Base-by-base conservation (phyloP, 37 sponge, comb jelly and placozoan species). In the Theonella swinhoei region DNA sequence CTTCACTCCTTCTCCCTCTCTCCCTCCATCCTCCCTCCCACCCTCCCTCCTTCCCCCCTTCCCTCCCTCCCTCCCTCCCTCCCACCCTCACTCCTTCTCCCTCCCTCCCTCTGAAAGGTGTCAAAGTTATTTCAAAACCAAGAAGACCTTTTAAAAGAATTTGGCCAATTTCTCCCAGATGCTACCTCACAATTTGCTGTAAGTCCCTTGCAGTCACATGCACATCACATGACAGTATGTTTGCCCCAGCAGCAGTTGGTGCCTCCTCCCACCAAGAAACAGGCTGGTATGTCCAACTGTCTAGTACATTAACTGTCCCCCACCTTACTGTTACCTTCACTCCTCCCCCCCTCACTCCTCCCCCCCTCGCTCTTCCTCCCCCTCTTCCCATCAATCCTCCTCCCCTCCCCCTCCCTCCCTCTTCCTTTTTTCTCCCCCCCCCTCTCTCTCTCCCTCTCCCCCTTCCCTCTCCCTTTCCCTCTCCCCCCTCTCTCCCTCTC, bases 161-260 rank as follows among this genome's bases (percentile, higher is more conserved):
- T 97, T 79, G 89, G 95, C 17, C 95, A 97, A 83, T 97, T 97
- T 68, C 85, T 97, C 11, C 98, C 98, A 24, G 98, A 97, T 26
- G 91, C 89, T 38, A 92, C 89, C 4, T 81, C 93, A 30, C 36
- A 62, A 28, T 25, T 60, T 0, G 24, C 64, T 30, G 67, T n/a
- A n/a, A 5, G 11, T 30, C 8, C 26, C n/a, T 23, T 66, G 26
- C 31, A 30, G 31, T 30, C 19, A 59, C 20, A 19, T 8, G 26
- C 26, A 8, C 68, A 67, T 8, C 25, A 14, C 19, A 22, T 22
- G 19, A 59, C 61, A 30, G 31, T 11, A 28, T 42, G 8, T 26
- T 76, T 26, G n/a, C n/a, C n/a, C n/a, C n/a, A n/a, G n/a, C n/a
- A n/a, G n/a, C n/a, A n/a, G n/a, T n/a, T n/a, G n/a, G n/a, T n/a